Percentiles rank a stretch among this genome's conserved stretches.
Conservation (phyloP, 2,113 vertebrate genomes). For the Protobothrops flavoviridis region DNA sequence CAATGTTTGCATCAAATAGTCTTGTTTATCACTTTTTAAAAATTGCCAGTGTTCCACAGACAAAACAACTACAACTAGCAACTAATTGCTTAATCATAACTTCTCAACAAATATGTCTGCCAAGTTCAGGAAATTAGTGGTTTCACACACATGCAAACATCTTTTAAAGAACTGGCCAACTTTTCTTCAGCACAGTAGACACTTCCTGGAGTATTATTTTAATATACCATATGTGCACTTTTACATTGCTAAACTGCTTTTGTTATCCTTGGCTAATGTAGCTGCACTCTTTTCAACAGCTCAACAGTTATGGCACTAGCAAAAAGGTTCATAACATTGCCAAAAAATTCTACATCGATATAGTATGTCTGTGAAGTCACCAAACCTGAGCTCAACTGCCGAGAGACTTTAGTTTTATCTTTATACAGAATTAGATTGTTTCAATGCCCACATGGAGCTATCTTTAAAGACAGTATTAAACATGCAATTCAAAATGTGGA, state of each 20-base stretch:
- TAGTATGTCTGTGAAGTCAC: neutral
- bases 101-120: slow-evolving; percentile 26
- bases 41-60: slow-evolving; percentile 30
- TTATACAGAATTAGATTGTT: neutral
- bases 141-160: slow-evolving; percentile 30
- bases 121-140: slow-evolving; percentile 56
- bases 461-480: neutral
- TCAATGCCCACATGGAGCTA: neutral
- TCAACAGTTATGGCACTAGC: neutral
- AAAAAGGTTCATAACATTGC: neutral
- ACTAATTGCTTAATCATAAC: slow-evolving; percentile 39
- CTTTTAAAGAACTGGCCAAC: neutral
- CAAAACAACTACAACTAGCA: slow-evolving; percentile 42
- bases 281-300: neutral
- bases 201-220: slow-evolving; percentile 19
- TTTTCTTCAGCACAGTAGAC: neutral
- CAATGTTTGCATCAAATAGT: slow-evolving; percentile 39
- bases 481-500: neutral
- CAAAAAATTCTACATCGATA: neutral
- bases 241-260: neutral
- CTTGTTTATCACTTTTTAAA: slow-evolving; percentile 38
- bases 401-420: neutral
- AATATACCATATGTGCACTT: slow-evolving; percentile 15
- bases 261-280: neutral
- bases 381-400: neutral